Evolutionary conservation across 2,797 vertebrate genomes (phyloP), one percentile per base, ranked within the genome.

Genomic region (Typhlichthys eigenmanni): DNA sequence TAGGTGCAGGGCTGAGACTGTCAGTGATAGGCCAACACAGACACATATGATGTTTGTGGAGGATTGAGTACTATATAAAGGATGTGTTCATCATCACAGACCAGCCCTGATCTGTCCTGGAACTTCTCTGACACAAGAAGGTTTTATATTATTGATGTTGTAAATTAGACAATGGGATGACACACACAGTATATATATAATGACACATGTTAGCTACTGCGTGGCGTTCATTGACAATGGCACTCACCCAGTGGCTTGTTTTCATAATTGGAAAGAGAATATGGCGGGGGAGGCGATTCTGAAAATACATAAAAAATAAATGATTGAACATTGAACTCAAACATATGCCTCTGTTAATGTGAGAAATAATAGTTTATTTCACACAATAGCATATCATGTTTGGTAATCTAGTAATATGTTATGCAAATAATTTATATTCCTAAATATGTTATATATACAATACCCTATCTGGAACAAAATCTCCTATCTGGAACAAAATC

Each of bases 251-350:
- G 92, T 94, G 94, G 92, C 93, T 95, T 95, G 90, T 92, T 93
- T 91, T 95, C 94, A 55, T 93, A 88, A 69, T 84, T 92, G 80
- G 95, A 95, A 83, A 95, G 90, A 60, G 94, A 97, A 79, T 98
- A 99, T 13, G 97, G 96, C 75, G 96, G 97, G 67, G 97, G 97
- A 53, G 97, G 96, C 57, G 96, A 97, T 81, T 98, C 97, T 99
- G 91, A 63, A 93, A 94, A 83, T 46, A 72, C 88, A 88, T n/a
- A 50, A 56, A 70, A 64, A 55, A 53, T 0, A 19, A 14, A 13
- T 58, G 8, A 43, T 17, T 45, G 38, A n/a, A 58, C 17, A 38
- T 3, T 46, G 14, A 24, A 14, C 17, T 59, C 45, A 54, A 54
- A 54, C 13, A 24, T 54, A 4, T 5, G 12, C 10, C n/a, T 51